Evolutionary conservation across 2,888 invertebrate species (phyloP).

Genomic region (Formica aserva): DNA sequence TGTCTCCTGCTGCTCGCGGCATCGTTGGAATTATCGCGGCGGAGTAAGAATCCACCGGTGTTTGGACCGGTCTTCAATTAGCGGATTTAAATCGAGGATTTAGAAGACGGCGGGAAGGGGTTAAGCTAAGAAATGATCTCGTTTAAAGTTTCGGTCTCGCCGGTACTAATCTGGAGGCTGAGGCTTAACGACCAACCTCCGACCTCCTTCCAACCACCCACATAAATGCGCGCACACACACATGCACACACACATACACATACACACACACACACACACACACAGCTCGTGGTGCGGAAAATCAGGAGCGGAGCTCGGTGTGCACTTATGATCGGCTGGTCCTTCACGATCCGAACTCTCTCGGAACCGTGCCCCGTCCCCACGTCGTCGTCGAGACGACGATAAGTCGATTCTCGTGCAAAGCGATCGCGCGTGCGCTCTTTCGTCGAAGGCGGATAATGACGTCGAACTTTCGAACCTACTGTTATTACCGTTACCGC

Average conservation of each 20-base stretch:
- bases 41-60: constrained; percentile 60
- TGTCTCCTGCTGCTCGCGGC: constrained; percentile 12
- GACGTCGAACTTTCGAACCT: constrained; percentile 69
- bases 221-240: background rate
- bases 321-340: constrained; percentile 52
- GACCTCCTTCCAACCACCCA: constrained; percentile 49
- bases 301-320: constrained; percentile 42
- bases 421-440: constrained; percentile 63
- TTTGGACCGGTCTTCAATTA: constrained; percentile 70
- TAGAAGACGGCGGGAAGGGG: constrained; percentile 51
- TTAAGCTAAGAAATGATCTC: constrained; percentile 73
- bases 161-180: constrained; percentile 65
- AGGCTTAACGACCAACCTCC: constrained; percentile 67
- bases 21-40: constrained; percentile 61
- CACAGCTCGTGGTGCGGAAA: constrained; percentile 31
- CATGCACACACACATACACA: background rate
- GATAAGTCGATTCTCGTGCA: constrained; percentile 59
- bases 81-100: constrained; percentile 74
- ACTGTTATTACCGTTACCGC: constrained; percentile 61
- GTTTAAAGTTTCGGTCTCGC: constrained; percentile 72
- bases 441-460: constrained; percentile 62
- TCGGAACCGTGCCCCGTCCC: background rate
- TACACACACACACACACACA: no score
- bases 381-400: constrained; percentile 39
- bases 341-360: constrained; percentile 52